These are phyloP conservation scores for Emydura subglobosa DNA, from an alignment of 2,113 vertebrate genomes.

Conservation along the genomic window DNA sequence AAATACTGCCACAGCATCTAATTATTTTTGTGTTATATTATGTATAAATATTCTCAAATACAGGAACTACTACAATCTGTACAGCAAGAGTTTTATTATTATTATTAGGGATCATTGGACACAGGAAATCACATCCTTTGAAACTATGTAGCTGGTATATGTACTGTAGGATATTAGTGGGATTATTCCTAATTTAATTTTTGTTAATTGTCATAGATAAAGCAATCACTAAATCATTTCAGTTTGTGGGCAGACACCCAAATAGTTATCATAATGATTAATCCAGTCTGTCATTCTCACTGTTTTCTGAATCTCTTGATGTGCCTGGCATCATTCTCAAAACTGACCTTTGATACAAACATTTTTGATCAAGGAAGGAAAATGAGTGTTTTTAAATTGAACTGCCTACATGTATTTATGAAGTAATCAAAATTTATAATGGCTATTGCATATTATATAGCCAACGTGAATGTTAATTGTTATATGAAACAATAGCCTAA, in stretches of 20 bases:
- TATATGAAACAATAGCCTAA: slow-evolving; percentile 24
- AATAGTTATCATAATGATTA: neutral
- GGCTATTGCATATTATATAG: slow-evolving; percentile 33
- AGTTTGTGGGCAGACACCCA: slow-evolving; percentile 16
- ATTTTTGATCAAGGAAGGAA: slow-evolving; percentile 40
- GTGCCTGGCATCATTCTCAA: neutral
- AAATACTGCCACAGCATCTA: slow-evolving; percentile 59
- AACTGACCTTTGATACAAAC: neutral
- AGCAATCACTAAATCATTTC: neutral
- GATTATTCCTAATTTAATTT: slow-evolving; percentile 35
- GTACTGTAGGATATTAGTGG: slow-evolving; percentile 55
- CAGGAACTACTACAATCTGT: slow-evolving; percentile 56
- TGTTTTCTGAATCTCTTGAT: slow-evolving; percentile 19
- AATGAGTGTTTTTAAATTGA: slow-evolving; percentile 38
- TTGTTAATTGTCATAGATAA: slow-evolving; percentile 28
- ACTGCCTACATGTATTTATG: slow-evolving; percentile 14
- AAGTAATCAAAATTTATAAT: slow-evolving; percentile 42
- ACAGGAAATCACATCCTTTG: slow-evolving; percentile 89
- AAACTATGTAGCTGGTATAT: slow-evolving; percentile 67
- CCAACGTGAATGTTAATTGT: slow-evolving; percentile 23
- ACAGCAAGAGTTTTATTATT: slow-evolving; percentile 67
- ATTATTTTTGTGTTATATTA: slow-evolving; percentile 66
- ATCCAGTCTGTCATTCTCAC: neutral
- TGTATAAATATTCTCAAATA: slow-evolving; percentile 68
- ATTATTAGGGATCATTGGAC: slow-evolving; percentile 70